Evolutionary conservation across 2,113 vertebrate species (phyloP).

Genomic region (Forbesichthys papilliferus): DNA sequence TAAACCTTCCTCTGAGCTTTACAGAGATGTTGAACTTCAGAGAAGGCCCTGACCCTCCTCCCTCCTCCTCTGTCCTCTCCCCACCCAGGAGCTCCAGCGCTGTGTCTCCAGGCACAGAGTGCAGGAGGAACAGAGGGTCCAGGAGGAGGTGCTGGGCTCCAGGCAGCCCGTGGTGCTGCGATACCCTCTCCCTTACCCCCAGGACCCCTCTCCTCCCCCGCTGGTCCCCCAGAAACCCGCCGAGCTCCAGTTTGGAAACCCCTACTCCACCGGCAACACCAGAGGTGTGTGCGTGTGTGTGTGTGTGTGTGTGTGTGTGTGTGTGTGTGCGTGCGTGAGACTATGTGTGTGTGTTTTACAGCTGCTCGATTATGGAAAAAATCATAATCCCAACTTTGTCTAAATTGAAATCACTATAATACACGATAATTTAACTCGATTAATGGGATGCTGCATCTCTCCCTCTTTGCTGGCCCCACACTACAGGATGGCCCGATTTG

Average conservation of each 20-base stretch:
- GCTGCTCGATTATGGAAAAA: too few relatives aligned
- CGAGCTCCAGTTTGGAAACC: constrained; percentile 91
- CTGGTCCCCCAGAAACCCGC: constrained; percentile 81
- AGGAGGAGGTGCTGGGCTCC: constrained; percentile 57
- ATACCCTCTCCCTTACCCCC: constrained; percentile 80
- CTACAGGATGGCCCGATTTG: too few relatives aligned
- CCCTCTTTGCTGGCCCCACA: too few relatives aligned
- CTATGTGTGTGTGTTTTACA: too few relatives aligned
- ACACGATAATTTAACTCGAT: too few relatives aligned
- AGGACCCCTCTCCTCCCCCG: constrained; percentile 79
- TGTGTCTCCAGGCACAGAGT: constrained; percentile 57
- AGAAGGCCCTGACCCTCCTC: neutral
- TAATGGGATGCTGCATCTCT: too few relatives aligned
- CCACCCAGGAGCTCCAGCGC: constrained; percentile 81
- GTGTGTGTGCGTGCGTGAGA: neutral
- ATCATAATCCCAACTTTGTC: too few relatives aligned
- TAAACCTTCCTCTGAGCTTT: constrained; percentile 44
- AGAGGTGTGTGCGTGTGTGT: constrained; percentile 71
- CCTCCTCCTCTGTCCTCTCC: too few relatives aligned
- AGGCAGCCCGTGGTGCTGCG: constrained; percentile 74
- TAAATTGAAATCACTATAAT: too few relatives aligned
- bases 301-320: neutral
- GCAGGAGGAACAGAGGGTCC: constrained; percentile 71
- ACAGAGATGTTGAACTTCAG: too few relatives aligned
- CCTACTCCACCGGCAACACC: constrained; percentile 80